phyloP scores from a whole-genome alignment of 2,797 vertebrate species.

The Hippocampus kuda region DNA sequence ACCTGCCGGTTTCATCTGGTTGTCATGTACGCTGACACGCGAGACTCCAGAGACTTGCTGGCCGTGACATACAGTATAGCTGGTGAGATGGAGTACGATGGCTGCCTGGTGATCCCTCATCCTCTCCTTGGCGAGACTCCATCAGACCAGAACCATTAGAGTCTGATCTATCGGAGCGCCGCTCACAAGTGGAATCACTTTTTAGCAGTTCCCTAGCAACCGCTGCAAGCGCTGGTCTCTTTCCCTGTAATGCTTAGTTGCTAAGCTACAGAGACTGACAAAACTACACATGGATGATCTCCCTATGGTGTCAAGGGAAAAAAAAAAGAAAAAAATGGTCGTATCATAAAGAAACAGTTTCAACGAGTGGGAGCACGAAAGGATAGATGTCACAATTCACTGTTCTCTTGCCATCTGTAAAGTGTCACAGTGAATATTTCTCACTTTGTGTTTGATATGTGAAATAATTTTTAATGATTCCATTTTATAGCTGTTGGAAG shows the following conservation, averaged over 20 bases:
- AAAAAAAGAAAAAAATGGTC: conserved; percentile 40
- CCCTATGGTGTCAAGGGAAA: conserved; percentile 53
- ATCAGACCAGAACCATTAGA: conserved; percentile 73
- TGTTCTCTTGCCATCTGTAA: conserved; percentile 7
- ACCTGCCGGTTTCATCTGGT: conserved; percentile 56
- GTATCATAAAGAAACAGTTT: conserved; percentile 49
- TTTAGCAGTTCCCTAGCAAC: conserved; percentile 78
- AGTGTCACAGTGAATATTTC: conserved; percentile 9
- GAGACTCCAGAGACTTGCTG: conserved; percentile 59
- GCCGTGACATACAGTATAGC: conserved; percentile 64
- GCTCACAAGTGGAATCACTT: conserved; percentile 70
- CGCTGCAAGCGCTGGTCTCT: conserved; percentile 61
- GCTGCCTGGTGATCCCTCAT: conserved; percentile 63
- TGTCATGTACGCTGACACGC: conserved; percentile 66
- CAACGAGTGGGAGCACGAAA: conserved; percentile 33
- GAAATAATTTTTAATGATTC: not conserved
- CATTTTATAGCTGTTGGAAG: conserved; percentile 10
- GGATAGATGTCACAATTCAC: conserved; percentile 18
- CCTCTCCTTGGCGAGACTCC: conserved; percentile 65
- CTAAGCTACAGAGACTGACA: conserved; percentile 73
- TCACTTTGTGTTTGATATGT: conserved; percentile 7
- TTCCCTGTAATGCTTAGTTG: conserved; percentile 72
- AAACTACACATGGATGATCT: conserved; percentile 60
- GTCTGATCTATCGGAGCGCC: conserved; percentile 65
- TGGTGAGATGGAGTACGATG: conserved; percentile 55